phyloP scores from a whole-genome alignment of 2,888 invertebrate genomes.

The Scrobipalpa atriplicella region DNA sequence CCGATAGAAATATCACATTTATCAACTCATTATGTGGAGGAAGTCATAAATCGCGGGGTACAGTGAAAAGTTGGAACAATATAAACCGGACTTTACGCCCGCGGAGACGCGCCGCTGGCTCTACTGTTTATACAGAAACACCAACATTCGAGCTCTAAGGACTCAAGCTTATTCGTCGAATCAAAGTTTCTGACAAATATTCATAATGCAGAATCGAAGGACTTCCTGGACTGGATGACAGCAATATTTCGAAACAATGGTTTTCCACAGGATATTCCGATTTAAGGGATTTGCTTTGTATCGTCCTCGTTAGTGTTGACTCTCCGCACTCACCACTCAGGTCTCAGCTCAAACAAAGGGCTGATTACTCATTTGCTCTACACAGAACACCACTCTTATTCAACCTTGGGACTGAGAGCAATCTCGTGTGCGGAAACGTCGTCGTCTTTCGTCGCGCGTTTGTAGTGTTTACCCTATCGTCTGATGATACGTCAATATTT shows the following conservation, averaged over 20 bases:
- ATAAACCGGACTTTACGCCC: conserved; percentile 48
- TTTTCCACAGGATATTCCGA: background rate
- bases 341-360: conserved; percentile 44
- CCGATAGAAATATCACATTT: conserved; percentile 1
- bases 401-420: conserved; percentile 53
- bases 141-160: background rate
- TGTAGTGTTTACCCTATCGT: conserved; percentile 7
- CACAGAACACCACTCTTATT: conserved; percentile 63
- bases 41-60: conserved; percentile 56
- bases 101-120: background rate
- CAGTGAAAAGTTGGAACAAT: conserved; percentile 56
- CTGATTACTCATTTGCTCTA: conserved; percentile 57
- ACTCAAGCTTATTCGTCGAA: background rate
- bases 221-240: conserved; percentile 4
- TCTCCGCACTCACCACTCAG: conserved; percentile 28
- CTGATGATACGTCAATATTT: conserved; percentile 2
- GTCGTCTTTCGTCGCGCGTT: conserved; percentile 28
- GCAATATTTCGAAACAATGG: background rate
- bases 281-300: background rate
- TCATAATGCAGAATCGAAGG: background rate
- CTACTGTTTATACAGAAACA: background rate
- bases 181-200: background rate
- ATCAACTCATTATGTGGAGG: conserved; percentile 37
- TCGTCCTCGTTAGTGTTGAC: conserved; percentile 47
- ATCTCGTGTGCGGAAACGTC: conserved; percentile 42